phyloP scores from a whole-genome alignment of 2,113 vertebrate genomes.

The Rhinolophus sinicus region DNA sequence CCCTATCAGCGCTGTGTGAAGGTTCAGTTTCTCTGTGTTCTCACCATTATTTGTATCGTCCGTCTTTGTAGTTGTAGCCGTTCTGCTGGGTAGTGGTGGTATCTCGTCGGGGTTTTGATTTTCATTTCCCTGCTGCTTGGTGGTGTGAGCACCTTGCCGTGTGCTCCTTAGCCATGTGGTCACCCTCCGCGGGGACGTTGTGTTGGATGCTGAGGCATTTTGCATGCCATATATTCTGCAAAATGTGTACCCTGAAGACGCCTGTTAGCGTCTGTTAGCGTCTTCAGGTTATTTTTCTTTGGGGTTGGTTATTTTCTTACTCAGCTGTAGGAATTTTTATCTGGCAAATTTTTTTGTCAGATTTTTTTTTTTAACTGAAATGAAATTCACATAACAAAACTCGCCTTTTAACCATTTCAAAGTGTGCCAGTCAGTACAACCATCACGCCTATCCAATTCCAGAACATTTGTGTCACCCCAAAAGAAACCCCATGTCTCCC shows the following conservation, averaged over 20 bases:
- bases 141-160: neutral
- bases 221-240: no score
- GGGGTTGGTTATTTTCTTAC: neutral
- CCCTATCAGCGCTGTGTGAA: neutral
- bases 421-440: neutral
- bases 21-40: neutral
- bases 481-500: neutral
- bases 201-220: no score
- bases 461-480: neutral
- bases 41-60: neutral
- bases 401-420: neutral
- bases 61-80: neutral
- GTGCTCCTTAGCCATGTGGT: neutral
- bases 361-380: neutral
- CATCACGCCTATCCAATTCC: neutral
- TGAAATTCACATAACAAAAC: neutral
- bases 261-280: no score
- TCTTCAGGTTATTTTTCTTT: neutral
- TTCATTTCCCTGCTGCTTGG: neutral
- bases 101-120: neutral
- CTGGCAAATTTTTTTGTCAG: neutral
- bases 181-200: accelerated
- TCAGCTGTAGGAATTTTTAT: neutral
- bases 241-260: no score
- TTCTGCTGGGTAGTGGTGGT: neutral